Percentiles rank a stretch among this genome's conserved stretches.
phyloP scores from a whole-genome alignment of 2,888 invertebrate species.

The Linnaemya tessellans region DNA sequence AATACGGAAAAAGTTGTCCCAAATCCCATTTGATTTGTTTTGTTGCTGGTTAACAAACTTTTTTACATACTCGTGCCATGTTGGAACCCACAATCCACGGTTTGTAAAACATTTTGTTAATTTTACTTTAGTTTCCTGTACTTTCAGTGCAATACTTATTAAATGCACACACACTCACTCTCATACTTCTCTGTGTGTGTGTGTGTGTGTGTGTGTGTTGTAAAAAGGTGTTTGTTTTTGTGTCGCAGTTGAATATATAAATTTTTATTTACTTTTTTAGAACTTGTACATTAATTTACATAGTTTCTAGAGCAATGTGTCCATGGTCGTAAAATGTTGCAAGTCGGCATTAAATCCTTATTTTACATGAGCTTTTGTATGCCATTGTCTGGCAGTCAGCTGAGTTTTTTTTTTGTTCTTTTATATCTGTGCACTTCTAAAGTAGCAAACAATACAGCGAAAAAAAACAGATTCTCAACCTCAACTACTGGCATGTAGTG shows the following conservation, averaged over 20 bases:
- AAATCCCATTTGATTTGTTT: conserved; percentile 71
- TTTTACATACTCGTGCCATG: conserved; percentile 7
- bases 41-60: conserved; percentile 46
- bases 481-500: conserved; percentile 63
- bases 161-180: background rate
- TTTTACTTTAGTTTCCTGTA: conserved; percentile 71
- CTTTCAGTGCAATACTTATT: conserved; percentile 46
- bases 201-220: background rate
- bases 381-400: conserved; percentile 68
- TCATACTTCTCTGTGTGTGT: background rate
- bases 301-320: conserved; percentile 73
- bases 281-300: conserved; percentile 71
- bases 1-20: conserved; percentile 57
- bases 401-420: conserved; percentile 16
- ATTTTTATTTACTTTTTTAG: conserved; percentile 50
- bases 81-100: conserved; percentile 72
- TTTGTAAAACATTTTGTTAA: conserved; percentile 73
- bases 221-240: conserved; percentile 9
- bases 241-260: conserved; percentile 33
- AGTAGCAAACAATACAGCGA: conserved; percentile 48
- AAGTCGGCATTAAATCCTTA: conserved; percentile 73
- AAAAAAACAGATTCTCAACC: conserved; percentile 42
- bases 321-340: conserved; percentile 72
- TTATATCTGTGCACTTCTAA: conserved; percentile 2
- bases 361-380: conserved; percentile 73